A percentile compares a stretch with the other conserved stretches of the same genome.
phyloP scores from a whole-genome alignment of 2,888 invertebrate species.

The Diaperis boleti region DNA sequence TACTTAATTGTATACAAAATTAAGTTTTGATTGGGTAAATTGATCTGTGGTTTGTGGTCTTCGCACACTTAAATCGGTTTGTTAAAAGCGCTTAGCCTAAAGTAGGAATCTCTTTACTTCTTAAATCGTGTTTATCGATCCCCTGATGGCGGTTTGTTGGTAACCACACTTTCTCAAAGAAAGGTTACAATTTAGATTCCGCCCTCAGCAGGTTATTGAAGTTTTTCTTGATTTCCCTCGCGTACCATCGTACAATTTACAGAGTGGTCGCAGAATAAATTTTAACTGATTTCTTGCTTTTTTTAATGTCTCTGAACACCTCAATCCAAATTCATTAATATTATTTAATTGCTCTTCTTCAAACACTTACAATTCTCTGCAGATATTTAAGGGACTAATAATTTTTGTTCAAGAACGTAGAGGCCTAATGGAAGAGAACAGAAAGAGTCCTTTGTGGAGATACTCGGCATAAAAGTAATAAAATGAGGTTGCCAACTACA shows the following conservation, averaged over 20 bases:
- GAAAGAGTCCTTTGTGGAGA: too few relatives aligned
- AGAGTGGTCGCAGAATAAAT: conserved; percentile 43
- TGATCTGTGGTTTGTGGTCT: too few relatives aligned
- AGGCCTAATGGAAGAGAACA: not conserved
- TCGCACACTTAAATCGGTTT: too few relatives aligned
- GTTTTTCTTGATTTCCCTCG: conserved; percentile 59
- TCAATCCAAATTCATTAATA: conserved; percentile 32
- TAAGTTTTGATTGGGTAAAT: too few relatives aligned
- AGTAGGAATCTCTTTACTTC: conserved; percentile 56
- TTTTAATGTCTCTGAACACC: conserved; percentile 26
- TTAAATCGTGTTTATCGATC: conserved; percentile 59
- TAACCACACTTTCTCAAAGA: conserved; percentile 54
- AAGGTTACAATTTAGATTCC: conserved; percentile 57
- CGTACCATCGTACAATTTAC: conserved; percentile 54
- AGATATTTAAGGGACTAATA: not conserved
- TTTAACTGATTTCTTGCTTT: conserved; percentile 45
- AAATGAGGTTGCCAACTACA: too few relatives aligned
- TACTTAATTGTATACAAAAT: too few relatives aligned
- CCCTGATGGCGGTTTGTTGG: conserved; percentile 56
- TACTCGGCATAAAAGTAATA: too few relatives aligned
- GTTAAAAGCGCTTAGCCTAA: conserved; percentile 46
- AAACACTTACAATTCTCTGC: not conserved
- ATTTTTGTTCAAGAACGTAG: conserved; percentile 1
- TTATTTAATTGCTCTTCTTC: conserved; percentile 25
- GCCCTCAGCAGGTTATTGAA: conserved; percentile 56